phyloP scores from a whole-genome alignment of 2,113 vertebrate genomes.

The Dasypus novemcinctus region DNA sequence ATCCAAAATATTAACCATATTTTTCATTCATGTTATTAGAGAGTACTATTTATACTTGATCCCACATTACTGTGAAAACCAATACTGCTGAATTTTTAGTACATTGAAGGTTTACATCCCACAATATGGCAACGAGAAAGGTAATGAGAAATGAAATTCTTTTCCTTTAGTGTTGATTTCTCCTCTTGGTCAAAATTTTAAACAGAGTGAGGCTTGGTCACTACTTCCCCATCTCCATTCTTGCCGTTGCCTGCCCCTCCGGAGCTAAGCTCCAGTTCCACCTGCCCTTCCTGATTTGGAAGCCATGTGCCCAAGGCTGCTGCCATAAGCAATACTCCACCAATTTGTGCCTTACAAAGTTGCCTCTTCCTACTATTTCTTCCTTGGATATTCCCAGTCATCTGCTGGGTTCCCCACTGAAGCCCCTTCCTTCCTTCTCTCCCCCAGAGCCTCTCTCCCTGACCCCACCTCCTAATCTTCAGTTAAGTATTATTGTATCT shows the following conservation, averaged over 20 bases:
- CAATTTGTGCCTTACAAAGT: accelerated
- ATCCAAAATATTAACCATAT: not conserved
- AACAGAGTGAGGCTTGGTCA: not conserved
- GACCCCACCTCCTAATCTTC: not conserved
- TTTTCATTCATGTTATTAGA: not conserved
- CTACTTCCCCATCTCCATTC: not conserved
- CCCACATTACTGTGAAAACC: not conserved
- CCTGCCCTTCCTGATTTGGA: not conserved
- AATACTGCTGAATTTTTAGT: not conserved
- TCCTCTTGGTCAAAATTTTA: not conserved
- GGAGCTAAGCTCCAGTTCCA: not conserved
- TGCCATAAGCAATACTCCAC: not conserved
- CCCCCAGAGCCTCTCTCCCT: not conserved
- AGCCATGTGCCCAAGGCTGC: not conserved
- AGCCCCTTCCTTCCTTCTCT: not conserved
- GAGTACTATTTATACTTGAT: not conserved
- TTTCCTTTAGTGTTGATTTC: not conserved
- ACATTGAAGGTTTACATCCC: not conserved
- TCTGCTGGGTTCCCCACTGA: not conserved
- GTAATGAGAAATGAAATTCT: not conserved
- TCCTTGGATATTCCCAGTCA: not conserved
- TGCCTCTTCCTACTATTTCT: not conserved
- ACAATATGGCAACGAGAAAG: not conserved
- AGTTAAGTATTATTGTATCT: not conserved
- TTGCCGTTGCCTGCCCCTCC: not conserved